phyloP scores from a whole-genome alignment of 2,113 vertebrate genomes.

The Gallinago media region DNA sequence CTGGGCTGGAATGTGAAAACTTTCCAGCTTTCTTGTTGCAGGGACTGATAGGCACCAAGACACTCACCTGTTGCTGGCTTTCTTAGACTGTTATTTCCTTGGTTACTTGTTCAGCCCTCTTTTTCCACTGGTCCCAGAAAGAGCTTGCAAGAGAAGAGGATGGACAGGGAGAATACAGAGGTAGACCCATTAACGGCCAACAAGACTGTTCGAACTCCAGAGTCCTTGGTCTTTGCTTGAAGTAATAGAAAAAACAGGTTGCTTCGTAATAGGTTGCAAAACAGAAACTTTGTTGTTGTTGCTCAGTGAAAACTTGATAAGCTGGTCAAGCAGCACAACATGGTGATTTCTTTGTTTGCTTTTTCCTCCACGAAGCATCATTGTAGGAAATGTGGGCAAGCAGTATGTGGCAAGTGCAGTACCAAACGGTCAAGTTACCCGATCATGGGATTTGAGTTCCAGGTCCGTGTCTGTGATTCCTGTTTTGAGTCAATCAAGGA shows the following conservation, averaged over 20 bases:
- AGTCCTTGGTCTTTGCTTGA: neutral
- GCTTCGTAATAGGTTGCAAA: neutral
- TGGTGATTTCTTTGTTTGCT: neutral
- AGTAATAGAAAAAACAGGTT: neutral
- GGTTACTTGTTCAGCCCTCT: neutral
- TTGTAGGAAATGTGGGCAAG: constrained; percentile 96
- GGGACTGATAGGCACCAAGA: neutral
- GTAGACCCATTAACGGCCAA: neutral
- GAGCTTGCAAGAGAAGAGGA: neutral
- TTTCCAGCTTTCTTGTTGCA: neutral
- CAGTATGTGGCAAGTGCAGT: constrained; percentile 95
- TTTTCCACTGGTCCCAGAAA: neutral
- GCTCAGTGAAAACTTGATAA: neutral
- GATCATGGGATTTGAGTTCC: constrained; percentile 97
- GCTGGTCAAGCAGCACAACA: neutral
- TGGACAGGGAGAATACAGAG: neutral
- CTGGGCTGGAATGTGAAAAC: neutral
- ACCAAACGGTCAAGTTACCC: constrained; percentile 93
- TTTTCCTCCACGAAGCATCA: constrained; percentile 83
- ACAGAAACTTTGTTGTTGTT: neutral
- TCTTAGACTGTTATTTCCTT: neutral
- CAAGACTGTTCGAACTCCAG: neutral
- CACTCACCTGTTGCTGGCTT: neutral
- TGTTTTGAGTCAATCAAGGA: constrained; percentile 95
- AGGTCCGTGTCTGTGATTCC: constrained; percentile 93